Base-by-base conservation (phyloP, 2,113 vertebrate species). In the Talpa occidentalis region DNA sequence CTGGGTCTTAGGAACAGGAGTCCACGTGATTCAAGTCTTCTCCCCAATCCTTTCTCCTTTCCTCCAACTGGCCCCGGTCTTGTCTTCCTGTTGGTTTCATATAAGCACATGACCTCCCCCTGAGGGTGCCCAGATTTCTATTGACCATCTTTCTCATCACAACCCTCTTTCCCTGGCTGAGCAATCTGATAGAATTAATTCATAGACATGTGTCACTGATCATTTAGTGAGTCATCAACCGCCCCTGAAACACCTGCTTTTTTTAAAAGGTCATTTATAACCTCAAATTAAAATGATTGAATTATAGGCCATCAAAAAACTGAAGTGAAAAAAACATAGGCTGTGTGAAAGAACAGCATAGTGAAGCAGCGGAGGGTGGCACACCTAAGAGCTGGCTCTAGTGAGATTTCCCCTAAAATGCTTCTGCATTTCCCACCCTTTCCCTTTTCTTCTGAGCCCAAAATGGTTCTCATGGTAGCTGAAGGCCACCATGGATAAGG, bases 221-320 rank as follows among this genome's bases (percentile, higher is more conserved):
- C 80, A 74, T 26, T 67, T 93, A 84, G 88, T 89, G 95, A 91
- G 74, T 95, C 82, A 94, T 52, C 52, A 49, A 37, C 30, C 15
- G 62, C 52, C 76, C 78, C 77, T 69, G 56, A 95, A 93, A n/a
- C 79, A 95, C 89, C 24, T 72, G 54, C 8, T 37, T 92, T 92
- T 72, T 84, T 90, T 35, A 59, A 80, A 96, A 96, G 89, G 86
- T 91, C 92, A 91, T 76, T 52, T 89, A 83, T 30, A 93, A 83
- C 90, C 87, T 44, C 80, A 84, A 94, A 83, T 90, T 91, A 95
- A 95, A 94, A 84, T 52, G 21, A 94, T 69, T 0, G 21, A 88
- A 94, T 81, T 78, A 85, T 10, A 93, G 69, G 47, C 44, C 21
- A 30, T 83, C 35, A 74, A 73, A 91, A 96, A 72, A 24, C 1